Evolutionary conservation across 1,140 invertebrate species (phyloP), one percentile per base, ranked within the genome.

Genomic region (Drosophila willistoni): DNA sequence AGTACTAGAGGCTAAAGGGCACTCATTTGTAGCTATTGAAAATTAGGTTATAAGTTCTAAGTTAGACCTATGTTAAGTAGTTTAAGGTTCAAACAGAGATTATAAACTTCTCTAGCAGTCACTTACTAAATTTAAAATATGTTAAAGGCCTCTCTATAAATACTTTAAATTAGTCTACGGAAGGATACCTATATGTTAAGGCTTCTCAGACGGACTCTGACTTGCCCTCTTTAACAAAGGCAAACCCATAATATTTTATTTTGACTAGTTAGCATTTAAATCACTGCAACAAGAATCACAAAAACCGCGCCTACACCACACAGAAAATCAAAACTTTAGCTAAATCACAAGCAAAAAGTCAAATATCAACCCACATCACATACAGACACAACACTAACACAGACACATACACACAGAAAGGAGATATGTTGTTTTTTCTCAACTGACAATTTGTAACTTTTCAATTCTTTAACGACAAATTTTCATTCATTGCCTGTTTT

Each of bases 291-390:
- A 39, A 10, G 14, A 17, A 59, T 36, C 56, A 14, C 56, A 36
- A 39, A 59, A 59, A 59, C 56, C 56, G 56, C 56, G 56, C 14
- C 33, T 19, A 59, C 33, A 17, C 14, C 56, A 34, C 14, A 34
- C 14, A 36, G 14, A 59, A 59, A 59, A 39, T 39, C 56, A 36
- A 59, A 59, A 59, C 56, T 59, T 59, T 12, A 10, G 33, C 33
- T 14, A 17, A 59, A 59, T 39, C 9, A 59, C 33, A 33, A 1
- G 12, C 56, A 29, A 7, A 59, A 13, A 56, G 73, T 55, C 73
- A 70, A 67, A 74, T 73, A 77, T 55, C 36, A 57, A 75, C 75
- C 73, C 73, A 75, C 29, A 17, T 56, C 17, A 44, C 60, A 51
- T 17, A 68, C 42, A 68, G 14, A 25, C 59, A 57, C 55, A 39